These are phyloP conservation scores for Drosophila ambigua DNA, from an alignment of 1,140 invertebrate species.

Conservation along the genomic window DNA sequence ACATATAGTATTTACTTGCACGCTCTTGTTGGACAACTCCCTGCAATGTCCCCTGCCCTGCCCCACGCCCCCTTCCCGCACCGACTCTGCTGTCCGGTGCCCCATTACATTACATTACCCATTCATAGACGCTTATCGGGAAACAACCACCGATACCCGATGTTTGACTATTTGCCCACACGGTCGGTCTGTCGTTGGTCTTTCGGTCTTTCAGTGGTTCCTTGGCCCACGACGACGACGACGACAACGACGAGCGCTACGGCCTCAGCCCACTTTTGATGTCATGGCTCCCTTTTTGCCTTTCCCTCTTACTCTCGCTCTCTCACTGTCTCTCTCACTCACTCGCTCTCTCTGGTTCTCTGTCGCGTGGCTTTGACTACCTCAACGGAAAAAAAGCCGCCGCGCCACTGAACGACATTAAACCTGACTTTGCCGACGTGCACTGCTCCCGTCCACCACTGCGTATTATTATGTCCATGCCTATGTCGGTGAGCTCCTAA, in stretches of 20 bases:
- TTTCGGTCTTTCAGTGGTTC: constrained; percentile 12
- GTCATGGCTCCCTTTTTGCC: constrained; percentile 2
- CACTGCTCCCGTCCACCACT: not conserved
- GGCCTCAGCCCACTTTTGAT: constrained; percentile 59
- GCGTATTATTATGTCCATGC: constrained; percentile 51
- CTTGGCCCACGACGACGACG: constrained; percentile 49
- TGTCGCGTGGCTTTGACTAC: constrained; percentile 57
- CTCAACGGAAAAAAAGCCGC: constrained; percentile 67
- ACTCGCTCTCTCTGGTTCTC: not conserved
- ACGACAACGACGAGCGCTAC: constrained; percentile 3
- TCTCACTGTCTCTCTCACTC: not conserved
- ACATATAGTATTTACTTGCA: constrained; percentile 3
- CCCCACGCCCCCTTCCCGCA: too few relatives aligned
- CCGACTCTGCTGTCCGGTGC: not conserved
- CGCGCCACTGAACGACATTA: constrained; percentile 76
- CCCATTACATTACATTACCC: constrained; percentile 43
- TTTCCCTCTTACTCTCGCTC: not conserved
- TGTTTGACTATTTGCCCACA: constrained; percentile 49
- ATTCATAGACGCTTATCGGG: constrained; percentile 52
- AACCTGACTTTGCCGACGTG: constrained; percentile 70
- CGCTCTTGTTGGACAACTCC: too few relatives aligned
- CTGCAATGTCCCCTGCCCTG: too few relatives aligned
- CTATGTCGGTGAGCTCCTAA: not conserved
- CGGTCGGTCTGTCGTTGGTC: not conserved
- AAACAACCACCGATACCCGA: constrained; percentile 38